A percentile compares a stretch with the other conserved stretches of the same genome.
Evolutionary conservation across 92 coral and sea anemone genomes (phyloP).

Genomic region (Phenganax subtilis): DNA sequence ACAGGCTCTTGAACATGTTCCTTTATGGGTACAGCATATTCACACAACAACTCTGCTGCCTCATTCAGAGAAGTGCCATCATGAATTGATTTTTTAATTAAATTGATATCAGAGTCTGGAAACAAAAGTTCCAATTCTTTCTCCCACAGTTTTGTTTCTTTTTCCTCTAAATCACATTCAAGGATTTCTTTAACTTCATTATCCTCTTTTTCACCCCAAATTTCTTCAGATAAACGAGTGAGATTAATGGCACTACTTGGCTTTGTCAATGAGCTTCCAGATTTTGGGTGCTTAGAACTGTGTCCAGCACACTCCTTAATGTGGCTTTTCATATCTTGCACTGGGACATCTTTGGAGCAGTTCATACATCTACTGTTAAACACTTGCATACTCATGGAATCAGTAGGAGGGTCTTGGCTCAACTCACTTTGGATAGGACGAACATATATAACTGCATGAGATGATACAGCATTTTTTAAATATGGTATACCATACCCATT

Average conservation of each 20-base stretch:
- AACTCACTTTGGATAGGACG: slow-evolving; percentile 49
- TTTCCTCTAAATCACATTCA: background rate
- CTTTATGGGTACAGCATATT: background rate
- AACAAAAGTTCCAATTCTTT: slow-evolving; percentile 30
- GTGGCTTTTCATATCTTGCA: slow-evolving; percentile 37
- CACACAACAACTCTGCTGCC: slow-evolving; percentile 45
- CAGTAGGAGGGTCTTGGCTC: slow-evolving; percentile 12
- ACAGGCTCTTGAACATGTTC: slow-evolving; percentile 14
- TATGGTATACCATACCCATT: slow-evolving; percentile 40
- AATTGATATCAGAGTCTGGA: slow-evolving; percentile 28
- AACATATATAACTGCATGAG: slow-evolving; percentile 32
- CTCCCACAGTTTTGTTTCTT: slow-evolving; percentile 26
- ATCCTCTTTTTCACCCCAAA: slow-evolving; percentile 6
- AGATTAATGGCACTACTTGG: slow-evolving; percentile 19
- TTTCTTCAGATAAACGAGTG: slow-evolving; percentile 5
- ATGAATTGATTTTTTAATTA: slow-evolving; percentile 34
- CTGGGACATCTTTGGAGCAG: slow-evolving; percentile 30
- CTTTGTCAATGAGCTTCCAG: slow-evolving; percentile 3
- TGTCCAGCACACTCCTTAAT: slow-evolving; percentile 30
- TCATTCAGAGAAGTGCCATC: slow-evolving; percentile 31
- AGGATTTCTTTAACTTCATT: too few species aligned
- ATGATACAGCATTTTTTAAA: slow-evolving; percentile 39
- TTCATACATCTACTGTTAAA: slow-evolving; percentile 45
- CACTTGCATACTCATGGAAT: slow-evolving; percentile 1
- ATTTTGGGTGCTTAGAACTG: background rate